phyloP scores from a whole-genome alignment of 2,797 vertebrate genomes.

The Sorex maritimensis region DNA sequence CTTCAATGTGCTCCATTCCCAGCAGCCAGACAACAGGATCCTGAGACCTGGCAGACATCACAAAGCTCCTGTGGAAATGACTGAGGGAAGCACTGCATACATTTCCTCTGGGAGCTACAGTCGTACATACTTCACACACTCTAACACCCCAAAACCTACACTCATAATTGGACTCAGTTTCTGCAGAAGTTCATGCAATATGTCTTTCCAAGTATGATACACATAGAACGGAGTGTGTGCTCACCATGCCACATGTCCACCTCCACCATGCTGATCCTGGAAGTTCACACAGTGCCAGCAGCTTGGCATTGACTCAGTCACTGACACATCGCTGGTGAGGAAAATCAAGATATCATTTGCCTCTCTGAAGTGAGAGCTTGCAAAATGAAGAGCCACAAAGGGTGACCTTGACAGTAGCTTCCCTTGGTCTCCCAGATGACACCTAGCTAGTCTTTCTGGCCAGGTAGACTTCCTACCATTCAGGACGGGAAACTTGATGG shows the following conservation, averaged over 20 bases:
- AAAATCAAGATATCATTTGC: conserved; percentile 30
- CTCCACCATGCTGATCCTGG: neutral
- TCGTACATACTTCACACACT: neutral
- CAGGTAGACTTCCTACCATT: neutral
- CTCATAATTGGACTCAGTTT: neutral
- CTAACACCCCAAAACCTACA: neutral
- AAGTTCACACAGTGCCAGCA: neutral
- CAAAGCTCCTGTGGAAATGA: conserved; percentile 3
- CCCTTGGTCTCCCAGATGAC: accelerated
- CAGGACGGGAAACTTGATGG: neutral
- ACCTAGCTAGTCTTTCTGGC: neutral
- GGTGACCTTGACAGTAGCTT: neutral
- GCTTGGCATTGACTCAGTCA: conserved; percentile 22
- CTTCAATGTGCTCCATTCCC: neutral
- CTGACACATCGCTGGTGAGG: neutral
- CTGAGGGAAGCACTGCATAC: neutral
- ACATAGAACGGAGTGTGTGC: neutral
- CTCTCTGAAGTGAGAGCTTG: neutral
- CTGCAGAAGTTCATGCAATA: conserved; percentile 7
- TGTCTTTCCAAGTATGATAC: neutral
- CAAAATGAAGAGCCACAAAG: neutral
- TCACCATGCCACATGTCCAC: neutral
- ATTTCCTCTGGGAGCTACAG: neutral
- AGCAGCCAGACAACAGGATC: neutral
- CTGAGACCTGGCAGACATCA: neutral